Base-by-base conservation (phyloP, 2,888 invertebrate genomes). In the Autographa pulchrina region DNA sequence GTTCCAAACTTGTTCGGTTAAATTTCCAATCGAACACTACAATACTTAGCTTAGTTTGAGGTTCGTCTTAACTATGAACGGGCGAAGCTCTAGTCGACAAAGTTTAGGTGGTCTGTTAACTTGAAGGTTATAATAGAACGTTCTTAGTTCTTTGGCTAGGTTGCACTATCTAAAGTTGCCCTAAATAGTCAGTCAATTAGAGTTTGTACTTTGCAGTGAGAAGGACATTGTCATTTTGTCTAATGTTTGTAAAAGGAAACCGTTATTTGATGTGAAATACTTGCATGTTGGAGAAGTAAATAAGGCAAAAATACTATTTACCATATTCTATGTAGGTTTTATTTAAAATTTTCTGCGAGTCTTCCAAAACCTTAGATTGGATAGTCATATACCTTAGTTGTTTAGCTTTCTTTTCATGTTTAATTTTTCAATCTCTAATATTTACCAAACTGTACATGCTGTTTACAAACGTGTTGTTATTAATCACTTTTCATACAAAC, bases 1-100 rank as follows among this genome's bases (percentile, higher is more conserved):
- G 18, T 68, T 31, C 2, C 65, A 69, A 16, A 14, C 16, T 16
- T 16, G 16, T 14, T 16, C 9, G 71, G 62, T 67, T 25, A 38
- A 58, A 32, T 77, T 67, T 70, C 35, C 48, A 59, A 70, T 76
- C 32, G 63, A 66, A 70, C 43, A 43, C 69, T 52, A 13, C 31
- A 20, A 5, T 54, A 11, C 58, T 13, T 35, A 58, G 64, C n/a
- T 41, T 43, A 38, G 59, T 64, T 32, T 18, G 58, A 25, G 20
- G 25, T 80, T 69, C 38, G 48, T 62, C 9, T 31, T 70, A 68
- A 67, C 59, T 62, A 70, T 65, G 67, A 74, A 69, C 66, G 65
- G 18, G 31, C 38, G 43, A 56, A 76, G 71, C 59, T 65, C 74
- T 52, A 59, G 25, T 60, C 8, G 32, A 43, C 59, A 63, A 62